Evolutionary conservation across 64 coral and sea anemone genomes (phyloP).

Genomic region (Porites lutea): DNA sequence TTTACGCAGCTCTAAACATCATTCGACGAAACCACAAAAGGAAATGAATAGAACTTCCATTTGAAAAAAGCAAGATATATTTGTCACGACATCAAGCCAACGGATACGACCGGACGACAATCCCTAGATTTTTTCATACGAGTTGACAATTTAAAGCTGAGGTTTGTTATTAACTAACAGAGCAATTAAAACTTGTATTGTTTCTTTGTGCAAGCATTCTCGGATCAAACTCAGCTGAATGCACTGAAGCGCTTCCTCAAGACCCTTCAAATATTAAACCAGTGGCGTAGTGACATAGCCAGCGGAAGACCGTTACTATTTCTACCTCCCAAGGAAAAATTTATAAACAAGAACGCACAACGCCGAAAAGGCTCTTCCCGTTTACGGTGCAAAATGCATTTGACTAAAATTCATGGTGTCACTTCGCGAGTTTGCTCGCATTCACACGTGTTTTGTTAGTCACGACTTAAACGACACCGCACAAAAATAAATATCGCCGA

Average conservation of each 20-base stretch:
- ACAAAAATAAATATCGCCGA: conserved; percentile 84
- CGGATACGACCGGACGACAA: background rate
- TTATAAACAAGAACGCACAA: conserved; percentile 54
- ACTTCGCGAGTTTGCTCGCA: background rate
- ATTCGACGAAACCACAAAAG: conserved; percentile 3
- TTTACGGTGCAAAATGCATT: conserved; percentile 14
- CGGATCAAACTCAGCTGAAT: conserved; percentile 24
- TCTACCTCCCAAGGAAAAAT: conserved; percentile 34
- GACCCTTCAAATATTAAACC: background rate
- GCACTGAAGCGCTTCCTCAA: background rate
- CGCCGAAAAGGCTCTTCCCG: background rate
- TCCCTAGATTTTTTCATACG: background rate
- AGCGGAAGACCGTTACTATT: conserved; percentile 49
- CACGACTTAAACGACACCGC: conserved; percentile 74
- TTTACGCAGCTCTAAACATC: background rate
- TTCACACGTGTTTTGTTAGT: conserved; percentile 89
- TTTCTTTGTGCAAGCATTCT: conserved; percentile 11
- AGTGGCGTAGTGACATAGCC: conserved; percentile 1
- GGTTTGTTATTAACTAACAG: background rate
- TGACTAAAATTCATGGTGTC: conserved; percentile 57
- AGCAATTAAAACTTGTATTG: background rate
- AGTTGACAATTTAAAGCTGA: background rate
- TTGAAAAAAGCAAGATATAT: background rate
- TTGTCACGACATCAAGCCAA: background rate
- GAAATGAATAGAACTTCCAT: conserved; percentile 30